A percentile compares a stretch with the other conserved stretches of the same genome.
Evolutionary conservation across 2,113 vertebrate species (phyloP).

Genomic region (Semicossyphus pulcher): DNA sequence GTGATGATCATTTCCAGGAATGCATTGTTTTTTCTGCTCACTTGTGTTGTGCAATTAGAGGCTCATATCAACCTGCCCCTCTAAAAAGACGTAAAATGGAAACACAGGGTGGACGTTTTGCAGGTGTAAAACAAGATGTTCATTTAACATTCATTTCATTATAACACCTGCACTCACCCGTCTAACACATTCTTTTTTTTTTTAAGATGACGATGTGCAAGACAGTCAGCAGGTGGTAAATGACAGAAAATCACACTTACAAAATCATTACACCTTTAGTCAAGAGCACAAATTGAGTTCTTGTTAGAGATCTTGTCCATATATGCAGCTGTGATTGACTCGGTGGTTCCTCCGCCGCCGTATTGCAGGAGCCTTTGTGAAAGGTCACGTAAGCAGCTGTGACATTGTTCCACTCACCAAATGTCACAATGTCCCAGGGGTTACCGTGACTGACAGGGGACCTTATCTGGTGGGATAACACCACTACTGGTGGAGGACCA

Average conservation of each 20-base stretch:
- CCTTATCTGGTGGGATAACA: constrained; percentile 70
- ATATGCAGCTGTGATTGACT: constrained; percentile 8
- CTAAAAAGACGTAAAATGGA: not conserved
- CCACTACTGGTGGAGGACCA: constrained; percentile 44
- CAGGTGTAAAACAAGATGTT: not conserved
- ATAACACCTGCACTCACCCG: not conserved
- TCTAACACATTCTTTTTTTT: not conserved
- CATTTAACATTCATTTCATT: not conserved
- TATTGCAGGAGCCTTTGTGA: constrained; percentile 59
- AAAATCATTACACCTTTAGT: constrained; percentile 25
- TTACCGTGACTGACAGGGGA: constrained; percentile 66
- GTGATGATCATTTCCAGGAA: constrained; percentile 38
- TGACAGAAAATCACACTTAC: not conserved
- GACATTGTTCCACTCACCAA: constrained; percentile 72
- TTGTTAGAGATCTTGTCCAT: constrained; percentile 8
- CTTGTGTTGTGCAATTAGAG: constrained; percentile 8
- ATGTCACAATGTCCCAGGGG: constrained; percentile 76
- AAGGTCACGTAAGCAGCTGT: constrained; percentile 77
- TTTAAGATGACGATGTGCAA: not conserved
- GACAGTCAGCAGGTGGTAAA: constrained; percentile 1
- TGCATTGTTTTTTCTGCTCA: constrained; percentile 10
- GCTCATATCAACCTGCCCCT: constrained; percentile 7
- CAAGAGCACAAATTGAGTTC: constrained; percentile 17
- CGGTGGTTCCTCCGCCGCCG: constrained; percentile 1
- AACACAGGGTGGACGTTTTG: not conserved